phyloP scores from a whole-genome alignment of 2,113 vertebrate genomes.

The Butorides virescens region DNA sequence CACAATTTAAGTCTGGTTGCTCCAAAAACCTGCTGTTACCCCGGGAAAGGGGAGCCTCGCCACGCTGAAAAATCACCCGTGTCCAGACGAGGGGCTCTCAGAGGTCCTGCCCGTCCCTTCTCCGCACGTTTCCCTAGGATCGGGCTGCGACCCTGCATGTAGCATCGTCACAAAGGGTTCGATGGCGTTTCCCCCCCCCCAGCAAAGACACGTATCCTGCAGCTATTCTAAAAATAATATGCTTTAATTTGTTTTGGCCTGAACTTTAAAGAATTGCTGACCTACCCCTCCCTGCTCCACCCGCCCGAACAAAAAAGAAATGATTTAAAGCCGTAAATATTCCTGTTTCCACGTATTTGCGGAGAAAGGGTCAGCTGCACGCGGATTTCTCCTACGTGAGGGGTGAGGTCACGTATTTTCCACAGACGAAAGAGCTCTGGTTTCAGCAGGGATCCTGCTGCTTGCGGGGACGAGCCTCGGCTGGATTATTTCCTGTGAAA shows the following conservation, averaged over 20 bases:
- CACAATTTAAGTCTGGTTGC: not conserved
- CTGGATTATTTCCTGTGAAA: not conserved
- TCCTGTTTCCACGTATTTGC: not conserved
- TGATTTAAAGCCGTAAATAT: not conserved
- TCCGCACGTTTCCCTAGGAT: accelerated
- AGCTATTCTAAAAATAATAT: not conserved
- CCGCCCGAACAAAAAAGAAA: not conserved
- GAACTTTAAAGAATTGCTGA: not conserved
- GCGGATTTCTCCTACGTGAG: accelerated
- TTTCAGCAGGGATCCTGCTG: not conserved
- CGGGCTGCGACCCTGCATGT: not conserved
- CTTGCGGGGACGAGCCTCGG: not conserved
- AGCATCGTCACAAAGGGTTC: too few relatives aligned
- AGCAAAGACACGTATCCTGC: not conserved
- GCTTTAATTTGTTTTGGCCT: not conserved
- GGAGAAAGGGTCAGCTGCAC: not conserved
- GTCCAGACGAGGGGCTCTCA: not conserved
- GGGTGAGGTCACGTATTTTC: not conserved
- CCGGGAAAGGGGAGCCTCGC: not conserved
- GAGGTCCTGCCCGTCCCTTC: not conserved
- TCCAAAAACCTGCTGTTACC: not conserved
- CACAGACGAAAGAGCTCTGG: too few relatives aligned
- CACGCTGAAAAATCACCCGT: too few relatives aligned
- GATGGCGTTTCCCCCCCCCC: accelerated
- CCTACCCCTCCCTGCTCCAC: not conserved